phyloP scores from a whole-genome alignment of 2,113 vertebrate genomes.

The Atherinomorus stipes region DNA sequence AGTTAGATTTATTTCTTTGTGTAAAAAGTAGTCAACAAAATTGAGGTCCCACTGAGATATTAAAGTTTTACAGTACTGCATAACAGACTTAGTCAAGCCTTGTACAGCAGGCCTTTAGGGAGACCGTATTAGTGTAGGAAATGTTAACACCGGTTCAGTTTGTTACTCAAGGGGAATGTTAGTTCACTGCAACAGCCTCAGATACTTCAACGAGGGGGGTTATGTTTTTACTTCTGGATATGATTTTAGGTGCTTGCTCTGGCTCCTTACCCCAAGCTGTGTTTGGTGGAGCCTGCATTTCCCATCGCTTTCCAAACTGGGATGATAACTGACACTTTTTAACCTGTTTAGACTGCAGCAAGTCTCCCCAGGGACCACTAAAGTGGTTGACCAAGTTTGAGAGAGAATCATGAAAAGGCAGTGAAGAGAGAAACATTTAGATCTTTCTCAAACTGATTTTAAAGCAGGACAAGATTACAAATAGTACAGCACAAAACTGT shows the following conservation, averaged over 20 bases:
- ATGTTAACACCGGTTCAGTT: conserved; percentile 6
- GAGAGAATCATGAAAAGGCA: not conserved
- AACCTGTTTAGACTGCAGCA: not conserved
- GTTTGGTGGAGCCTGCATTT: not conserved
- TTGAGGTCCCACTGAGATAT: conserved; percentile 12
- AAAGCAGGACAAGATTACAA: not conserved
- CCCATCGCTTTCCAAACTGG: not conserved
- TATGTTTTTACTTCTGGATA: not conserved
- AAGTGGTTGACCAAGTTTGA: not conserved
- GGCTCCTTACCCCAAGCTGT: not conserved
- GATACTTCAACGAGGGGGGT: conserved; percentile 1
- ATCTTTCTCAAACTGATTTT: too few species aligned
- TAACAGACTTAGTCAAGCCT: conserved; percentile 17
- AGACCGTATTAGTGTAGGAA: not conserved
- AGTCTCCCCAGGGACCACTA: not conserved
- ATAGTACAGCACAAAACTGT: not conserved
- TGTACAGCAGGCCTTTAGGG: not conserved
- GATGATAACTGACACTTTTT: not conserved
- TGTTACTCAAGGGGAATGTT: conserved; percentile 1
- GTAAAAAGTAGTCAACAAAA: conserved; percentile 41
- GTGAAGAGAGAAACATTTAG: not conserved
- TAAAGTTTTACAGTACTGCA: conserved; percentile 34
- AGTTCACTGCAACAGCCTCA: not conserved
- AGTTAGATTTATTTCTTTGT: conserved; percentile 6
- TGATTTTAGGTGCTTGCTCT: not conserved